Percentiles rank a stretch among this genome's conserved stretches.
phyloP scores from a whole-genome alignment of 2,888 invertebrate species.

The Metellina segmentata region DNA sequence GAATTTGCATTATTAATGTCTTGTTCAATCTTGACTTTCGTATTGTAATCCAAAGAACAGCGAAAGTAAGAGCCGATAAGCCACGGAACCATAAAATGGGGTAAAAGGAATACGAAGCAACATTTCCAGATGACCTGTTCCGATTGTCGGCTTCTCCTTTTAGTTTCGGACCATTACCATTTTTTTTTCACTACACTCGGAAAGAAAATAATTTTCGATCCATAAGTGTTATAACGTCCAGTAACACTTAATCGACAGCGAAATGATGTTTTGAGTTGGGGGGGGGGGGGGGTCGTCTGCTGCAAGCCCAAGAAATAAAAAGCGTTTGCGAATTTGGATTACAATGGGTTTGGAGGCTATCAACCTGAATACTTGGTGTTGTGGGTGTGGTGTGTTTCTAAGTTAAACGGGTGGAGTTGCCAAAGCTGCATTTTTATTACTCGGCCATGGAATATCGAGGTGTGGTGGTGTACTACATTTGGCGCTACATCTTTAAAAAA shows the following conservation, averaged over 20 bases:
- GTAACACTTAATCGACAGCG: slow-evolving; percentile 5
- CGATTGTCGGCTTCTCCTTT: slow-evolving; percentile 47
- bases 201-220: slow-evolving; percentile 23
- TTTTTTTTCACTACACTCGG: not conserved
- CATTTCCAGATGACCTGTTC: slow-evolving; percentile 55
- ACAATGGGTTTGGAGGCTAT: slow-evolving; percentile 62
- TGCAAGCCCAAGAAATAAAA: not conserved
- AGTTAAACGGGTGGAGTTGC: slow-evolving; percentile 45
- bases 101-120: slow-evolving; percentile 22
- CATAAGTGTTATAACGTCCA: not conserved
- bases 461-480: slow-evolving; percentile 15
- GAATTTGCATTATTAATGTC: no score
- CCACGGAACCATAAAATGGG: slow-evolving; percentile 52
- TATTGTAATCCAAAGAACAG: not conserved
- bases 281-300: not conserved
- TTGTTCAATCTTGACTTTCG: no score
- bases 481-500: not conserved
- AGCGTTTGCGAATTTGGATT: slow-evolving; percentile 43
- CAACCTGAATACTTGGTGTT: slow-evolving; percentile 61
- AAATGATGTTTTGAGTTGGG: not conserved
- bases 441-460: slow-evolving; percentile 23
- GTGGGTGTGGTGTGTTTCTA: slow-evolving; percentile 62
- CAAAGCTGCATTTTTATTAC: slow-evolving; percentile 48
- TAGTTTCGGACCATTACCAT: slow-evolving; percentile 49
- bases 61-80: slow-evolving; percentile 21